These are phyloP conservation scores for Sitodiplosis mosellana DNA, from an alignment of 1,140 invertebrate species.

Conservation along the genomic window DNA sequence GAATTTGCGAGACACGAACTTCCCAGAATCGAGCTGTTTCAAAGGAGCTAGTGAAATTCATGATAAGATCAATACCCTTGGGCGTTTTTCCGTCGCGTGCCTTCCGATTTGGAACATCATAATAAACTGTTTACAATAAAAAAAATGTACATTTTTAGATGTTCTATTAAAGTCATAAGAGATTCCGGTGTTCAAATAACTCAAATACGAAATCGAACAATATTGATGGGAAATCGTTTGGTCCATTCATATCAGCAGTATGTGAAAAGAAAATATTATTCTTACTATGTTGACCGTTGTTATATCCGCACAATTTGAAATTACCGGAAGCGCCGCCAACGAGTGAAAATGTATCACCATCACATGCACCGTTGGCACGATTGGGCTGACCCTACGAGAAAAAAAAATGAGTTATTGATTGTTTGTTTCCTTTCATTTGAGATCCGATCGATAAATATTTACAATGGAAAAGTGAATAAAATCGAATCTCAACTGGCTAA, in stretches of 20 bases:
- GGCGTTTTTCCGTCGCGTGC: neutral
- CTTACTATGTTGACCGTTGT: constrained; percentile 66
- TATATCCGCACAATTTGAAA: constrained; percentile 56
- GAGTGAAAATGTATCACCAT: constrained; percentile 47
- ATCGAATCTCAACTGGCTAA: constrained; percentile 58
- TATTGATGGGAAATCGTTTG: neutral
- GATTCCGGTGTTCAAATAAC: neutral
- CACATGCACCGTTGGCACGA: constrained; percentile 53
- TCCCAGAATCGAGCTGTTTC: constrained; percentile 53
- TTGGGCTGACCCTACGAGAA: constrained; percentile 51
- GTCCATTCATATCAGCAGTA: no score
- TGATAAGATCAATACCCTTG: constrained; percentile 13
- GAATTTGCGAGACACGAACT: constrained; percentile 48
- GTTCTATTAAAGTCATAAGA: neutral
- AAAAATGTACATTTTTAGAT: neutral
- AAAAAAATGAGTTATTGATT: neutral
- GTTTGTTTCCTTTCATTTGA: neutral
- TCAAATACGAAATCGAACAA: neutral
- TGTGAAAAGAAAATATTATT: constrained; percentile 5
- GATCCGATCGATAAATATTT: constrained; percentile 19
- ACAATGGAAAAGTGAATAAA: constrained; percentile 65
- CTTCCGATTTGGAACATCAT: constrained; percentile 33
- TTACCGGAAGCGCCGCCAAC: constrained; percentile 34
- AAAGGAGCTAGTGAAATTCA: constrained; percentile 29
- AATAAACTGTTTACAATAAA: constrained; percentile 34